Base-by-base conservation (phyloP, 2,797 vertebrate species). In the Parotocinclus haroldoi region DNA sequence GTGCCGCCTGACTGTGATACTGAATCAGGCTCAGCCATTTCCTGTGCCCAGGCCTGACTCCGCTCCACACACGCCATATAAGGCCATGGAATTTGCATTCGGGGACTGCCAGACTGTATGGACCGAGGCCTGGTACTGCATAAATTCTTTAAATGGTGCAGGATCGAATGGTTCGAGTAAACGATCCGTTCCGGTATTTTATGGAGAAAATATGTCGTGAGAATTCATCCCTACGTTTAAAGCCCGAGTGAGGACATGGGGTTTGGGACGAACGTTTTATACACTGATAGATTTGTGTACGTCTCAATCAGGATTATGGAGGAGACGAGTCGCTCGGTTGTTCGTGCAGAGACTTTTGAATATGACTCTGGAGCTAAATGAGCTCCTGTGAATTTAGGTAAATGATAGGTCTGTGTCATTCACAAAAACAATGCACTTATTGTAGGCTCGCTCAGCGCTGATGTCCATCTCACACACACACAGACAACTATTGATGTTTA, bases 11-110 rank as follows among this genome's bases (percentile, higher is more conserved):
- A 72, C 84, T 86, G 82, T 85, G 83, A 88, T 86, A 82, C 83
- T 86, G 89, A 89, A 87, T 90, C 87, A 90, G 91, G 88, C 85
- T 85, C 87, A 90, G 86, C 85, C 88, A 90, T 90, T 92, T 92
- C 91, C 89, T 91, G 87, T 82, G 79, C 76, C 72, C 80, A 1
- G 48, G 81, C 79, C 84, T 80, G 79, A 79, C 81, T 81, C 78
- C 64, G 81, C 85, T 84, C 83, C 76, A 81, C 68, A 60, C 79
- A 86, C 80, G 80, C 91, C 90, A 89, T 92, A 89, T 92, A 91
- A 89, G 91, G 91, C 74, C 64, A 91, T 88, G 90, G 90, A 91
- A 92, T 91, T 92, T 92, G 72, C 76, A 87, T 89, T 84, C 69
- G 84, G 76, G 79, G 80, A 83, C 84, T 66, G 82, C 84, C 68